Conservation (phyloP, 2,113 vertebrate species). For the Apteryx owenii region DNA sequence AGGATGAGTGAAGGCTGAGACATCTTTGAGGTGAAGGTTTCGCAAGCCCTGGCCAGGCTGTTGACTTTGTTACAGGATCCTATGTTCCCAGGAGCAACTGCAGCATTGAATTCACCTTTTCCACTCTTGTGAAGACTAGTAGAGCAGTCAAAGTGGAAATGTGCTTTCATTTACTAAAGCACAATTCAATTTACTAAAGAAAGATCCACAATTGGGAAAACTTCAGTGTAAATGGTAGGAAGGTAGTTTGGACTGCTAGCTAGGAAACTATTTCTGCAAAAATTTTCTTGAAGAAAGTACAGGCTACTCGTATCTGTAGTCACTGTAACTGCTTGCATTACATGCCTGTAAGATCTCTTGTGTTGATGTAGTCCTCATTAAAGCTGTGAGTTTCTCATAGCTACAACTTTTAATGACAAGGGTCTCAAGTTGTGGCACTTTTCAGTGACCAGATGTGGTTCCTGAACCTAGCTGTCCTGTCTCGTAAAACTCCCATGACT, state of each 20-base stretch:
- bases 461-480: neutral
- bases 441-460: neutral
- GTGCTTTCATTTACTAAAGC: neutral
- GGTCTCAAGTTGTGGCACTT: neutral
- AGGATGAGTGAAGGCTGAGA: rapidly evolving
- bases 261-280: neutral
- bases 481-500: rapidly evolving
- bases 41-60: neutral
- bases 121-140: neutral
- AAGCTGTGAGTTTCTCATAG: neutral
- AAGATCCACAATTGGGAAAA: neutral
- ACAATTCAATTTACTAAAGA: neutral
- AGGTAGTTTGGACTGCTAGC: neutral
- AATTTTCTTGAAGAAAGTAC: neutral
- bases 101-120: neutral
- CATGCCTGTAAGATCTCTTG: neutral
- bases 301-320: neutral
- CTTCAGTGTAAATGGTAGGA: neutral
- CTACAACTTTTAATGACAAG: neutral
- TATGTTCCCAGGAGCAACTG: neutral
- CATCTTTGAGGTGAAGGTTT: neutral
- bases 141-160: neutral
- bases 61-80: rapidly evolving
- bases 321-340: neutral
- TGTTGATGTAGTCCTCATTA: neutral